Conservation (phyloP, 2,113 vertebrate genomes). For the Odontesthes bonariensis region DNA sequence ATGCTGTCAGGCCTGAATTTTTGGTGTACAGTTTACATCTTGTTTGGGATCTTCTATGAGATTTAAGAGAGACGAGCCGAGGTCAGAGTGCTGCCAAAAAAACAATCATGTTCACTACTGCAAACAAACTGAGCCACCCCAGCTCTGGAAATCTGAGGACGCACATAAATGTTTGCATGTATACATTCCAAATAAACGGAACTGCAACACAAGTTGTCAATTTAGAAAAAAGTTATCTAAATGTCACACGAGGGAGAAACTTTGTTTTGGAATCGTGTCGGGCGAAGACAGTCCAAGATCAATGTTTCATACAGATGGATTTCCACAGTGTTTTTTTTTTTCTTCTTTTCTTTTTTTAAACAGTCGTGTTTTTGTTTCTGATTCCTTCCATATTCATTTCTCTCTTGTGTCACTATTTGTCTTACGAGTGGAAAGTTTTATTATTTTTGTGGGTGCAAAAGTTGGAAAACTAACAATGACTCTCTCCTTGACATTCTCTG, state of each 20-base stretch:
- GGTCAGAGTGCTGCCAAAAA: conserved; percentile 46
- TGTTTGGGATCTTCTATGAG: conserved; percentile 17
- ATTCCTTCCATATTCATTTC: conserved; percentile 41
- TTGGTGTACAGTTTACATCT: conserved; percentile 17
- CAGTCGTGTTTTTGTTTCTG: conserved; percentile 50
- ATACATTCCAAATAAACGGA: conserved; percentile 58
- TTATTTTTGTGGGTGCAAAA: conserved; percentile 29
- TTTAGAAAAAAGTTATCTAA: conserved; percentile 45
- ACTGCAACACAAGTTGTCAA: conserved; percentile 37
- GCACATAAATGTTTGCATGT: conserved; percentile 62
- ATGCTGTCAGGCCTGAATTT: conserved; percentile 21
- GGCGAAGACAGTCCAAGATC: conserved; percentile 39
- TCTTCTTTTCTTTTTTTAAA: conserved; percentile 6
- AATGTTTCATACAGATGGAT: conserved; percentile 41
- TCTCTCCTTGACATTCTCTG: background rate
- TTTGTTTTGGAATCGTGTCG: conserved; percentile 55
- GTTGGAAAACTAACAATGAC: conserved; percentile 16
- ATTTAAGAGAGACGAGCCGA: conserved; percentile 26
- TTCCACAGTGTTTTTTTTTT: conserved; percentile 11
- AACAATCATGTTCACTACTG: conserved; percentile 35
- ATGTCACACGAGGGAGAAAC: conserved; percentile 23
- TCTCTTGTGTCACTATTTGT: conserved; percentile 3
- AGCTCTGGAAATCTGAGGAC: conserved; percentile 50
- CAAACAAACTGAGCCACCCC: conserved; percentile 48
- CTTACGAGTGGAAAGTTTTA: background rate